These are phyloP conservation scores for Drosophila villosipedis DNA, from an alignment of 2,888 invertebrate species.

Conservation along the genomic window DNA sequence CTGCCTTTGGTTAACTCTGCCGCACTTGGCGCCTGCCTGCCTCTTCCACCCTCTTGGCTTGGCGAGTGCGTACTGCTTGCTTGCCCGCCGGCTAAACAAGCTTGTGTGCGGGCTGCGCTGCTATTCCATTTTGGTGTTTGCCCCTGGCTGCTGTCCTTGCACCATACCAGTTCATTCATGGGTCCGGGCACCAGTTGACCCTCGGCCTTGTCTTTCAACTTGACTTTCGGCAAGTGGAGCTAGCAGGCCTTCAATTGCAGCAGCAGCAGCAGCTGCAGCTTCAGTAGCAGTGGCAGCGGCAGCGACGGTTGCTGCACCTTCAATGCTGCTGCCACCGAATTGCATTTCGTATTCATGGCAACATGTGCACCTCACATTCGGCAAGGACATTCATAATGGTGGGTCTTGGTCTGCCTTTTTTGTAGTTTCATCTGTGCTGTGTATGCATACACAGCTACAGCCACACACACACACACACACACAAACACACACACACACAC, in stretches of 20 bases:
- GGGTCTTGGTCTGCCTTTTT: conserved; percentile 16
- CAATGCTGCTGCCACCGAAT: conserved; percentile 29
- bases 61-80: conserved; percentile 23
- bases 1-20: neutral
- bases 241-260: conserved; percentile 33
- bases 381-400: conserved; percentile 41
- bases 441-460: conserved; percentile 10
- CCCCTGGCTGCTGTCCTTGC: conserved; percentile 49
- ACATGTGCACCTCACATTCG: conserved; percentile 50
- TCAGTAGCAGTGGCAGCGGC: neutral
- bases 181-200: conserved; percentile 61
- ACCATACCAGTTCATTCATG: conserved; percentile 13
- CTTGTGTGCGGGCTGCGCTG: conserved; percentile 41
- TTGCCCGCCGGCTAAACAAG: conserved; percentile 54
- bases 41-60: conserved; percentile 1
- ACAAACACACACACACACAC: conserved; percentile 11
- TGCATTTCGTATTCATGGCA: conserved; percentile 75
- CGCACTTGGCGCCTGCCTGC: neutral
- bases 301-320: conserved; percentile 23
- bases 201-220: conserved; percentile 73
- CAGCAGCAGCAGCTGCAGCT: neutral
- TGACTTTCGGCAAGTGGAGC: conserved; percentile 70
- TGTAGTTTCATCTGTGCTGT: conserved; percentile 18
- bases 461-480: conserved; percentile 13
- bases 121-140: conserved; percentile 40